Evolutionary conservation across 2,113 vertebrate genomes (phyloP), one percentile per base, ranked within the genome.

Genomic region (Falcunculus frontatus): DNA sequence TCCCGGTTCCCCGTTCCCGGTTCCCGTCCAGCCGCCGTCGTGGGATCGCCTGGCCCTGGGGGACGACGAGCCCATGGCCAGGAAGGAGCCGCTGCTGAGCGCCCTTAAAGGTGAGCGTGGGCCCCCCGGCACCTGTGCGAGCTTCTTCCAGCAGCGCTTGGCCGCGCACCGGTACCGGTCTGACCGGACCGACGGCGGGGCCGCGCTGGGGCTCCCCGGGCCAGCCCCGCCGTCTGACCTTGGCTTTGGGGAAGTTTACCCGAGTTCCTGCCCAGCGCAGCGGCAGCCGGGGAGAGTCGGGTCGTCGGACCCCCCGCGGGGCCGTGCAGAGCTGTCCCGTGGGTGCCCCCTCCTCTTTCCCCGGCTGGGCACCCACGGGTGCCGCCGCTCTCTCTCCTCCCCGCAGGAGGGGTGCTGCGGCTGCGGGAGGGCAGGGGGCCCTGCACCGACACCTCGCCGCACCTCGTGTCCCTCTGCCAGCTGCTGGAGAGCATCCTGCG

Each of bases 401-500:
- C 27, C 4, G 4, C 92, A 99, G 98, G 97, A 18, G 98, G 92
- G 67, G 98, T 98, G 72, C 92, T 99, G 95, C 97, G 96, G 95
- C 96, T 99, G 77, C 98, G 98, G 96, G 95, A 96, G 29, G 90
- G 53, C 5, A 64, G 35, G 6, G 84, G 85, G 4, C 73, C 79
- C 4, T 97, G 98, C 96, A 98, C 97, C 1, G 98, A 99, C 77
- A 57, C 89, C 72, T 98, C 95, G 46, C 98, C 97, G 30, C 98
- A 98, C 55, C 97, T 99, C 47, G 47, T 91, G 29, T 96, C 98
- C 32, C 97, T 98, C 92, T 99, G 99, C 84, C 98, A 98, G 96
- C 97, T 98, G 13, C 97, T 99, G 35, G 99, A 99, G 91, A 97
- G 97, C 94, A 96, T 98, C 83, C 97, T 99, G 73, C 98, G 98